phyloP scores from a whole-genome alignment of 2,797 vertebrate species.

The Pangasius djambal region DNA sequence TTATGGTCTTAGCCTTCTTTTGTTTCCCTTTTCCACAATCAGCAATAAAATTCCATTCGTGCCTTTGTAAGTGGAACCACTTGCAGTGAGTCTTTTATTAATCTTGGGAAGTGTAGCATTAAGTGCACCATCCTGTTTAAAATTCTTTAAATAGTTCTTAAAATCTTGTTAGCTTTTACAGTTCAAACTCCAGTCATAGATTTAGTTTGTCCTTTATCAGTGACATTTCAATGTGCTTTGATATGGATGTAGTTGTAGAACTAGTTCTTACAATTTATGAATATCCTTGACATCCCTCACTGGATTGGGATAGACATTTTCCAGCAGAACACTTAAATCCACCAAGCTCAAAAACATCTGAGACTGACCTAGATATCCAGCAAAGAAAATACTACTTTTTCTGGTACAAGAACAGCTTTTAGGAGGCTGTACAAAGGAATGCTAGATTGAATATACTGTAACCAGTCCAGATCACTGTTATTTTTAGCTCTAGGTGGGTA shows the following conservation, averaged over 20 bases:
- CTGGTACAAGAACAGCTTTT: background rate
- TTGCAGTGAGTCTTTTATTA: slow-evolving; percentile 12
- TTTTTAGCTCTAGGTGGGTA: background rate
- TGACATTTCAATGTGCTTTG: background rate
- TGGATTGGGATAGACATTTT: background rate
- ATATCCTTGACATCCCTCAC: background rate
- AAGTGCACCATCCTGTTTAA: slow-evolving; percentile 1
- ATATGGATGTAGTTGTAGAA: background rate
- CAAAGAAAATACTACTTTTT: background rate
- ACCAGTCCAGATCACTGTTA: background rate
- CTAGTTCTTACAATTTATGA: background rate
- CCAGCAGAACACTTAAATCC: background rate
- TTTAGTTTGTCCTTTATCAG: background rate
- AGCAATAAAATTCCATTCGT: slow-evolving; percentile 37
- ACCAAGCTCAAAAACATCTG: background rate
- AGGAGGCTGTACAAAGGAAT: background rate
- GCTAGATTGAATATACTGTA: background rate
- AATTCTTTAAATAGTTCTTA: slow-evolving; percentile 3
- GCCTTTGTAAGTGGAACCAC: slow-evolving; percentile 35
- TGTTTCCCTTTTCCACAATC: slow-evolving; percentile 25
- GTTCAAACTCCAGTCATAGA: background rate
- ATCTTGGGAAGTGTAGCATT: background rate
- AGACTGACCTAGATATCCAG: background rate
- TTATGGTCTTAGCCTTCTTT: background rate
- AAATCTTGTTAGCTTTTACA: background rate